These are phyloP conservation scores for Ptilorrhoa leucosticta DNA, from an alignment of 2,113 vertebrate species.

Conservation along the genomic window DNA sequence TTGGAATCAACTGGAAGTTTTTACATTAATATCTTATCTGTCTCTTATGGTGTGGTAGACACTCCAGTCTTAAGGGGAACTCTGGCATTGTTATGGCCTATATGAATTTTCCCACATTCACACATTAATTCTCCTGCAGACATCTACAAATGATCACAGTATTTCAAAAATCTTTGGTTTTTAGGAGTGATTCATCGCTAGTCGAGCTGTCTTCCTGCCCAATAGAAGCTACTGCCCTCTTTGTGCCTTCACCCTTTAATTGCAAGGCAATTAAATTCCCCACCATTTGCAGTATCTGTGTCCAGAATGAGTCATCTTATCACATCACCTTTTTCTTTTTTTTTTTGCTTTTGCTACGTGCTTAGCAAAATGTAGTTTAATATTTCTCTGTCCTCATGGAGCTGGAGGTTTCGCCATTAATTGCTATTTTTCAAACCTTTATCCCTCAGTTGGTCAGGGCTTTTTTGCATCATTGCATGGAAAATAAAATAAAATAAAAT, in stretches of 20 bases:
- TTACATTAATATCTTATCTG: background rate
- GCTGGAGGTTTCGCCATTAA: background rate
- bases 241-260: background rate
- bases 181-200: background rate
- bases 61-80: background rate
- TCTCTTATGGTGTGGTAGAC: background rate
- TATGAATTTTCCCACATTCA: background rate
- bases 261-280: conserved; percentile 32
- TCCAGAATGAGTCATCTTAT: background rate
- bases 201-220: background rate
- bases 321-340: background rate
- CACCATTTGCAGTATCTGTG: background rate
- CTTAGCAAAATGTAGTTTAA: background rate
- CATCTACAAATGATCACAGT: background rate
- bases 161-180: background rate
- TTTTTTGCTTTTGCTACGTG: background rate
- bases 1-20: background rate
- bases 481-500: background rate
- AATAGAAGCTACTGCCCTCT: background rate
- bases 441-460: background rate
- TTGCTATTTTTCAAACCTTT: background rate
- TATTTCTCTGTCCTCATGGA: background rate
- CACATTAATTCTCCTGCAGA: background rate
- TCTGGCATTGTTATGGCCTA: background rate
- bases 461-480: background rate